Evolutionary conservation across 2,797 vertebrate genomes (phyloP).

Genomic region (Catamblyrhynchus diadema): DNA sequence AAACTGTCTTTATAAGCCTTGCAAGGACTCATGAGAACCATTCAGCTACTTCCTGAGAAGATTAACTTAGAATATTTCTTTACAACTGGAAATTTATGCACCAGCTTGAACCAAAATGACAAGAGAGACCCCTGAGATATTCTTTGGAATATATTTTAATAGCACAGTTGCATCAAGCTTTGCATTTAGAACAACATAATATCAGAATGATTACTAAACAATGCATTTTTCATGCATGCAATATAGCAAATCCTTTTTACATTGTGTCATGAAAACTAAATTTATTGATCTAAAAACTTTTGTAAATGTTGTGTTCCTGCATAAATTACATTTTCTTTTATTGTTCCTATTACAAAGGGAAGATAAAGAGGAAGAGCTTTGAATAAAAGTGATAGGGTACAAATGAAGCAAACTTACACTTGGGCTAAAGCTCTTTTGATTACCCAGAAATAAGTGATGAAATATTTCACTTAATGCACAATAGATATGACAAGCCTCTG

Average conservation of each 20-base stretch:
- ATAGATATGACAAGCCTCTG: background rate
- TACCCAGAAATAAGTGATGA: background rate
- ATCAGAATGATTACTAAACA: conserved; percentile 23
- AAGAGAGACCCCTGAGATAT: conserved; percentile 2
- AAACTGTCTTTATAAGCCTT: conserved; percentile 6
- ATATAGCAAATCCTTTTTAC: conserved; percentile 17
- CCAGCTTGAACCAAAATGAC: conserved; percentile 14
- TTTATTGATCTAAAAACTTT: conserved; percentile 7
- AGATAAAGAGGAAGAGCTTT: background rate
- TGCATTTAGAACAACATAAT: conserved; percentile 20
- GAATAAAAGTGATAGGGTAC: background rate
- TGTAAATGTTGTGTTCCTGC: background rate
- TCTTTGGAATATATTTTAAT: conserved; percentile 37
- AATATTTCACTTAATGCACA: conserved; percentile 31
- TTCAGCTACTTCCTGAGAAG: conserved; percentile 26
- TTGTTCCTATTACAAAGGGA: background rate
- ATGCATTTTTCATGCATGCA: background rate
- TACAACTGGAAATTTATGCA: conserved; percentile 45
- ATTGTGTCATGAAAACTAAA: background rate
- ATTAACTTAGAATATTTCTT: conserved; percentile 17
- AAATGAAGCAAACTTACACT: background rate
- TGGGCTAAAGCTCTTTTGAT: conserved; percentile 21
- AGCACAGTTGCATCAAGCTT: conserved; percentile 6
- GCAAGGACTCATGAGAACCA: conserved; percentile 16
- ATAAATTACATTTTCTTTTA: background rate